These are phyloP conservation scores for Cactoblastis cactorum DNA, from an alignment of 2,888 invertebrate genomes.

Conservation along the genomic window DNA sequence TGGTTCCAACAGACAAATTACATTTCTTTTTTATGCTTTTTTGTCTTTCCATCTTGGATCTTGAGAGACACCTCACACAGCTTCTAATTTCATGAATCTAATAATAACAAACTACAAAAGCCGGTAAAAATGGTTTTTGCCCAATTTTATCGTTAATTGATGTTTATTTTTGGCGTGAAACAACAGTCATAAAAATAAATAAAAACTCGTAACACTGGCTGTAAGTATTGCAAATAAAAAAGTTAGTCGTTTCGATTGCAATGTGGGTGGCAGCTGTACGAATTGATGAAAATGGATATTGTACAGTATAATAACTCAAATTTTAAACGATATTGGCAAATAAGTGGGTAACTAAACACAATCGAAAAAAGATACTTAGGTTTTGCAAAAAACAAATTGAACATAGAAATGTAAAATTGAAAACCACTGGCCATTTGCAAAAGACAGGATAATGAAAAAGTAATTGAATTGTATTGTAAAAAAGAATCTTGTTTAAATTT, in stretches of 20 bases:
- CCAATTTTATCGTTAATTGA: background rate
- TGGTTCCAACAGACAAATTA: too few relatives aligned
- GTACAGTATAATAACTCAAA: background rate
- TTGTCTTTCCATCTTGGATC: too few relatives aligned
- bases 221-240: constrained; percentile 10
- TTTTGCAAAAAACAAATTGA: background rate
- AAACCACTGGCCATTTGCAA: background rate
- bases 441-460: constrained; percentile 1
- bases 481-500: constrained; percentile 22
- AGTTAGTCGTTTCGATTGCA: constrained; percentile 4
- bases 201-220: background rate
- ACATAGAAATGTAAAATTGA: background rate
- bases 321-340: background rate
- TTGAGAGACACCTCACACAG: too few relatives aligned
- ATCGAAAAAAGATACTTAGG: background rate
- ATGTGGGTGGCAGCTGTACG: constrained; percentile 7
- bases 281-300: background rate
- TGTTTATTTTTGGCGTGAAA: background rate
- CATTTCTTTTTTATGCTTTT: too few relatives aligned
- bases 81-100: too few relatives aligned
- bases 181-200: constrained; percentile 7
- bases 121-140: background rate
- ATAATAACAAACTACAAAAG: background rate
- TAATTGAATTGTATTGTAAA: constrained; percentile 6
- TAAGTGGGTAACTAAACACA: background rate